A percentile compares a stretch with the other conserved stretches of the same genome.
These are phyloP conservation scores for Eupithecia abbreviata DNA, from an alignment of 2,888 invertebrate genomes.

Conservation along the genomic window DNA sequence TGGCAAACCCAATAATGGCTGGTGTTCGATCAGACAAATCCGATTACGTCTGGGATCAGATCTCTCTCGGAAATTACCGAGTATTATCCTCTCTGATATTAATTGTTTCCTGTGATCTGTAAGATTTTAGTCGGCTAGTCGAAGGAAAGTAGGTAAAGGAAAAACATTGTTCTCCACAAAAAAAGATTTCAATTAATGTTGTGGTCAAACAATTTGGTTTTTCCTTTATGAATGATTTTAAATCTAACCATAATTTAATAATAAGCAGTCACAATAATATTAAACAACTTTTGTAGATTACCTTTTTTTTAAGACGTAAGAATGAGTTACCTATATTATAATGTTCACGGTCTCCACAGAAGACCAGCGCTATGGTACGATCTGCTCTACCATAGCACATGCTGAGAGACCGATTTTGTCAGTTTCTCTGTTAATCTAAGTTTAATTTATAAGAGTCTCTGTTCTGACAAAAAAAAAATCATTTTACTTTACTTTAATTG, in stretches of 20 bases:
- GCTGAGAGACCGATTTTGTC: too few species aligned
- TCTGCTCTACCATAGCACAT: too few species aligned
- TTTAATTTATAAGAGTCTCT: too few species aligned
- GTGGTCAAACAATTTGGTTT: neutral
- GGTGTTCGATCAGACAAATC: slow-evolving; percentile 79
- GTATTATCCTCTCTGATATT: slow-evolving; percentile 69
- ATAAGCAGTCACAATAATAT: neutral
- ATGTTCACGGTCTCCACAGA: too few species aligned
- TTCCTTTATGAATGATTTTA: too few species aligned
- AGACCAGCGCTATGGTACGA: too few species aligned
- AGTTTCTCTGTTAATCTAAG: too few species aligned
- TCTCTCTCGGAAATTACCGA: slow-evolving; percentile 61
- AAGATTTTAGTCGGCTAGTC: slow-evolving; percentile 40
- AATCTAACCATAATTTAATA: neutral
- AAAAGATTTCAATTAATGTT: neutral
- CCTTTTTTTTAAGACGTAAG: too few species aligned
- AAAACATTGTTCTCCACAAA: neutral
- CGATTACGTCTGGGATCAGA: slow-evolving; percentile 79
- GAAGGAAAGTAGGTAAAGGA: neutral
- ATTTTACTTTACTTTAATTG: too few species aligned
- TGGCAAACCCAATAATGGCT: slow-evolving; percentile 74
- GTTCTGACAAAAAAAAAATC: too few species aligned
- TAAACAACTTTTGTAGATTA: too few species aligned
- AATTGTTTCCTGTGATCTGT: slow-evolving; percentile 58
- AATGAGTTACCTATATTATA: too few species aligned